phyloP scores from a whole-genome alignment of 2,888 invertebrate species.

The Andrena minutula region DNA sequence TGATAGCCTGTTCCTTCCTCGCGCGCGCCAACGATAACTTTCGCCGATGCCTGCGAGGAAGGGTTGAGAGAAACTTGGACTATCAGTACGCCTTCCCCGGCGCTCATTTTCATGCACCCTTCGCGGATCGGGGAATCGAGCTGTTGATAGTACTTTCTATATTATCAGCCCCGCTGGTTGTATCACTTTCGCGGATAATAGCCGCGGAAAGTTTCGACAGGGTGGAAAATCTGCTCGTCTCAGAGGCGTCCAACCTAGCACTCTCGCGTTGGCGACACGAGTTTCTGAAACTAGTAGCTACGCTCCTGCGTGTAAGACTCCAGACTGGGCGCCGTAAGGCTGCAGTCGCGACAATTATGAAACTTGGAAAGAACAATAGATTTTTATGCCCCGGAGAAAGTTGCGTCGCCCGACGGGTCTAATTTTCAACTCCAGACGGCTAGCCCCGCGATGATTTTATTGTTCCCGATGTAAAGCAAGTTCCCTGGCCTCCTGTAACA shows the following conservation, averaged over 20 bases:
- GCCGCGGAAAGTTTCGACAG: constrained; percentile 1
- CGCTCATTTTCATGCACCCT: constrained; percentile 39
- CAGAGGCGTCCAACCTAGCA: neutral
- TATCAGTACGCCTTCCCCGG: neutral
- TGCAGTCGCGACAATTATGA: constrained; percentile 38
- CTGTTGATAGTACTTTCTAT: constrained; percentile 1
- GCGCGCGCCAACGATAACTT: constrained; percentile 22
- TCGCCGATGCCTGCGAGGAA: neutral
- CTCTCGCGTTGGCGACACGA: neutral
- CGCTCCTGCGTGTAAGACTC: neutral
- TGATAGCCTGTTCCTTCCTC: constrained; percentile 16
- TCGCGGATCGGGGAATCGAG: constrained; percentile 2
- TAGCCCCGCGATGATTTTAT: constrained; percentile 46
- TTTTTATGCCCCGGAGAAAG: constrained; percentile 48
- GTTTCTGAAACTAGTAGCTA: neutral
- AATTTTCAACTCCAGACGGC: constrained; percentile 50
- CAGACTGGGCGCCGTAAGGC: neutral
- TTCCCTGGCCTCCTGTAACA: constrained; percentile 13
- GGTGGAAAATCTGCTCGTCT: neutral
- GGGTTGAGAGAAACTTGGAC: constrained; percentile 14
- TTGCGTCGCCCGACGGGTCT: constrained; percentile 22
- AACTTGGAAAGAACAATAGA: constrained; percentile 56
- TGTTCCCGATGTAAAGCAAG: constrained; percentile 43
- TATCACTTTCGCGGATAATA: constrained; percentile 3
- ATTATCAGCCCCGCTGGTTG: neutral